A percentile compares a stretch with the other conserved stretches of the same genome.
Evolutionary conservation across 2,113 vertebrate species (phyloP).

Genomic region (Elaphurus davidianus): DNA sequence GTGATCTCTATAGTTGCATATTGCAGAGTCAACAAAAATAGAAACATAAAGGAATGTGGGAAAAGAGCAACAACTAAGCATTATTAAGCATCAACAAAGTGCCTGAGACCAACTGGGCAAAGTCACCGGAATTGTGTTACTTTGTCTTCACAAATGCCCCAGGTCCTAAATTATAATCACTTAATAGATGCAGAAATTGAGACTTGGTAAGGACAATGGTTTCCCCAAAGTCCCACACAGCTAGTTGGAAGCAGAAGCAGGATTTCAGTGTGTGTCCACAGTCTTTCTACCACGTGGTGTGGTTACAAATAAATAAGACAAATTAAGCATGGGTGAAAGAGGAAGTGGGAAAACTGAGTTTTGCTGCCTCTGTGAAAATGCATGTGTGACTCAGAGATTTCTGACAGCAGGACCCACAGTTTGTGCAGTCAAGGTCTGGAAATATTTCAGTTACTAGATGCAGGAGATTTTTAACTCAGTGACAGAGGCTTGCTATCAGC

Average conservation of each 20-base stretch:
- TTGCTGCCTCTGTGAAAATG: constrained; percentile 8
- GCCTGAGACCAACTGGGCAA: neutral
- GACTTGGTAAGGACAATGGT: neutral
- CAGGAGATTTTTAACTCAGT: neutral
- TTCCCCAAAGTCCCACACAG: neutral
- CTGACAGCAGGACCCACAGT: neutral
- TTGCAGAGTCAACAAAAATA: neutral
- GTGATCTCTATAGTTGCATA: neutral
- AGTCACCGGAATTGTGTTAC: neutral
- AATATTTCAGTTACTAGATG: neutral
- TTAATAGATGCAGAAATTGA: neutral
- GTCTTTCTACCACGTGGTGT: neutral
- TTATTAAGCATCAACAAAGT: neutral
- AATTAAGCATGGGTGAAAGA: constrained; percentile 7
- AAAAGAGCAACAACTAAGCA: neutral
- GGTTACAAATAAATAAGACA: constrained; percentile 43
- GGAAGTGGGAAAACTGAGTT: constrained; percentile 31
- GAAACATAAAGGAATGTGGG: neutral
- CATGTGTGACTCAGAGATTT: constrained; percentile 54
- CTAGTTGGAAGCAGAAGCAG: neutral
- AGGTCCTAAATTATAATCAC: neutral
- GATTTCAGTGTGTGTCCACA: neutral
- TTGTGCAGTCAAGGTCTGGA: neutral
- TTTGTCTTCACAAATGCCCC: neutral
- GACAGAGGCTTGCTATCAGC: neutral